These are phyloP conservation scores for Plagodis dolabraria DNA, from an alignment of 2,888 invertebrate species.

Conservation along the genomic window DNA sequence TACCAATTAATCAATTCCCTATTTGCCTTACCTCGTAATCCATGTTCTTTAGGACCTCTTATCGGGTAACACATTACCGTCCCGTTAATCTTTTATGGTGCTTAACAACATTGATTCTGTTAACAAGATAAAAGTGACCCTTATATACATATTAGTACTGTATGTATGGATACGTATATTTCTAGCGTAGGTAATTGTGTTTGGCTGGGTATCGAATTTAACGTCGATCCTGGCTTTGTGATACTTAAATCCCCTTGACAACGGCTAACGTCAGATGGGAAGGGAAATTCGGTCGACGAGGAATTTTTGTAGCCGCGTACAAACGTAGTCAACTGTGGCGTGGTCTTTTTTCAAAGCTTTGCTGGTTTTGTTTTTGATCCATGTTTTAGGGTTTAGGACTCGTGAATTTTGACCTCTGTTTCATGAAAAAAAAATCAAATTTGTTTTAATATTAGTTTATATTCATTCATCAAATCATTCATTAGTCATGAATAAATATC, in stretches of 20 bases:
- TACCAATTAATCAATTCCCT: conserved; percentile 24
- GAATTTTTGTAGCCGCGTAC: conserved; percentile 4
- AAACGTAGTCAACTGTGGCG: conserved; percentile 12
- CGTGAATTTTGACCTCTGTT: no score
- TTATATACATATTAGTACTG: neutral
- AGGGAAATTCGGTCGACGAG: conserved; percentile 14
- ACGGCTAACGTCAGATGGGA: conserved; percentile 25
- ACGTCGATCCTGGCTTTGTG: conserved; percentile 52
- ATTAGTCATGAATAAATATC: no score
- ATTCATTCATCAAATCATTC: no score
- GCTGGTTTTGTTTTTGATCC: neutral
- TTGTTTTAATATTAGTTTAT: no score
- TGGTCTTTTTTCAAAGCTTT: conserved; percentile 1
- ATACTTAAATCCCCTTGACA: conserved; percentile 48
- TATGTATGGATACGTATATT: neutral
- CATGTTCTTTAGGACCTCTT: conserved; percentile 28
- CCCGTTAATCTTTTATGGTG: conserved; percentile 31
- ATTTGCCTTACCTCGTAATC: conserved; percentile 29
- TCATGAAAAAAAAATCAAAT: no score
- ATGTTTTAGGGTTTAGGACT: neutral
- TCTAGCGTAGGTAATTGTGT: conserved; percentile 7
- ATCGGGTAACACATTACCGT: conserved; percentile 31
- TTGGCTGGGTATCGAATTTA: conserved; percentile 41
- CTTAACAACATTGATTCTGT: conserved; percentile 20
- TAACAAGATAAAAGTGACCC: conserved; percentile 20